These are phyloP conservation scores for Sebastes wilsoni DNA, from an alignment of 2,797 vertebrate genomes.

Conservation along the genomic window DNA sequence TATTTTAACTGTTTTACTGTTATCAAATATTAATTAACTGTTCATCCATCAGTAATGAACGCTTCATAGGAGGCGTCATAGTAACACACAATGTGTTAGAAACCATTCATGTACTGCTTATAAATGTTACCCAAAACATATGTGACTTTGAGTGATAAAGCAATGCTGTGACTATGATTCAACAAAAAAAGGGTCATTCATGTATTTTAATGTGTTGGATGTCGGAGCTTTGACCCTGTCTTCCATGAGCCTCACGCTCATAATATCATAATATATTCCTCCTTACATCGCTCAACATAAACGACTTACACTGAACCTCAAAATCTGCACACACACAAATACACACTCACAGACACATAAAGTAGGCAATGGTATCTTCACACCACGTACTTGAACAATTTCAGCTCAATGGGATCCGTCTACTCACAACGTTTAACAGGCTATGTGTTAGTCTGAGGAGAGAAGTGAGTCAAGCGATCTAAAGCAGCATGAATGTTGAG, in stretches of 20 bases:
- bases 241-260: not conserved
- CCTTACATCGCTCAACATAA: constrained; percentile 5
- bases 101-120: not conserved
- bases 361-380: not conserved
- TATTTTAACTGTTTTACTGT: not conserved
- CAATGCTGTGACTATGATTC: constrained; percentile 58
- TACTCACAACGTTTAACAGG: not conserved
- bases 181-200: constrained; percentile 25
- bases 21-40: not conserved
- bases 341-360: constrained; percentile 12
- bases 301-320: not conserved
- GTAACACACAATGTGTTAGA: not conserved
- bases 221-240: not conserved
- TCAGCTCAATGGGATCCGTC: constrained; percentile 1
- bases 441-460: not conserved
- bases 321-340: constrained; percentile 12
- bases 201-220: constrained; percentile 7
- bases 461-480: not conserved
- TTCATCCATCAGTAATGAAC: not conserved
- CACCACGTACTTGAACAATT: not conserved
- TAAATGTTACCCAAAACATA: not conserved
- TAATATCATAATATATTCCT: constrained; percentile 10
- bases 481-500: constrained; percentile 1
- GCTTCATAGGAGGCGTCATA: not conserved
- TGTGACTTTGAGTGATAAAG: constrained; percentile 47